Evolutionary conservation across 1,140 invertebrate species (phyloP).

Genomic region (Psix sp.): DNA sequence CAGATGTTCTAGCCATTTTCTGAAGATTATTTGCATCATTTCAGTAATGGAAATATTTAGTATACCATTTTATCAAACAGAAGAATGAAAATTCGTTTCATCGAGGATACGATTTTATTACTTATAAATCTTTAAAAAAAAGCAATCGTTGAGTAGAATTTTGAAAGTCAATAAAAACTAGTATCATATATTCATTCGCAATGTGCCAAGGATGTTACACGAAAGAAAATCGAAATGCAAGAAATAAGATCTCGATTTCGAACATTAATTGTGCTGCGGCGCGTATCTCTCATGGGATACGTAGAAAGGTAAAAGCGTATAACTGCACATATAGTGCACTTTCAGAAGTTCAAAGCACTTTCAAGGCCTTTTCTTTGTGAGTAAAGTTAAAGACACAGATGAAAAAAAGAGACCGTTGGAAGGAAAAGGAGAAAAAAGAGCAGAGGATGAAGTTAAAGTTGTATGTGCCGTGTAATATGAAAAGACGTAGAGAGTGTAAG

Average conservation of each 20-base stretch:
- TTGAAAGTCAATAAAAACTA: slow-evolving; percentile 3
- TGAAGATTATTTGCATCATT: slow-evolving; percentile 48
- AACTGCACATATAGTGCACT: slow-evolving; percentile 60
- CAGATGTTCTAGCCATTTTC: slow-evolving; percentile 35
- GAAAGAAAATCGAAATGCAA: slow-evolving; percentile 48
- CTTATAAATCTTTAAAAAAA: no score
- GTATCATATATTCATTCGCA: slow-evolving; percentile 74
- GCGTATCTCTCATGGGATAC: slow-evolving; percentile 72
- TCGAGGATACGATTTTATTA: no score
- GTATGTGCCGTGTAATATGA: slow-evolving; percentile 66
- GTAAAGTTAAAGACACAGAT: slow-evolving; percentile 53
- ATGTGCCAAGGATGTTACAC: slow-evolving; percentile 54
- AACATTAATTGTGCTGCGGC: slow-evolving; percentile 71
- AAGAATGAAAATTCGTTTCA: no score
- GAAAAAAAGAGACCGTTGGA: slow-evolving; percentile 40
- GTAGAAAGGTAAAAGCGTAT: slow-evolving; percentile 55
- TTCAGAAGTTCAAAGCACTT: slow-evolving; percentile 67
- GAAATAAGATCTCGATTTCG: slow-evolving; percentile 74
- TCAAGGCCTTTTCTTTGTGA: slow-evolving; percentile 33
- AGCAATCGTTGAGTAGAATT: no score
- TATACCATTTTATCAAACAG: slow-evolving; percentile 24
- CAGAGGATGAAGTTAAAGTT: slow-evolving; percentile 62
- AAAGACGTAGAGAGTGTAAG: slow-evolving; percentile 60
- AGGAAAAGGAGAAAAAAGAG: slow-evolving; percentile 42
- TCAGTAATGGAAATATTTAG: slow-evolving; percentile 31